phyloP scores from a whole-genome alignment of 1,140 invertebrate species.

The Alviniconcha marisindica region DNA sequence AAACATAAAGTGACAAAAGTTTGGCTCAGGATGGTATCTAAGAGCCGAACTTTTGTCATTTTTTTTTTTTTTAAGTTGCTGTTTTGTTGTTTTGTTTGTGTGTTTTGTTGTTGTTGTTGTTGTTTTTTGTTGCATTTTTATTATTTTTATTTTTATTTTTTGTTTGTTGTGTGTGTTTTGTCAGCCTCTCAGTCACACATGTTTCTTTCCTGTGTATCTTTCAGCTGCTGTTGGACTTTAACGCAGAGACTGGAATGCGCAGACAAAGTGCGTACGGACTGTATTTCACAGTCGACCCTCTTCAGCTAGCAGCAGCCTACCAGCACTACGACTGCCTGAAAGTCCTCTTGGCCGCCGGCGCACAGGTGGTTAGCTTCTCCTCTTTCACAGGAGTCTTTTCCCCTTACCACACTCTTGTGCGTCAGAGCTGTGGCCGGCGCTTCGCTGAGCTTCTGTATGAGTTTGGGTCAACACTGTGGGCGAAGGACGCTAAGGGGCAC shows the following conservation, averaged over 20 bases:
- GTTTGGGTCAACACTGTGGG: slow-evolving; percentile 40
- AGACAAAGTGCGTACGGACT: not conserved
- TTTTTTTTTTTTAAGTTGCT: too few species aligned
- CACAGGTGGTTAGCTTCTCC: not conserved
- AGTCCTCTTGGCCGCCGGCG: slow-evolving; percentile 30
- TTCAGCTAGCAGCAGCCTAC: slow-evolving; percentile 41
- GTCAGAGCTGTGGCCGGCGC: slow-evolving; percentile 24
- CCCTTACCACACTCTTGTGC: slow-evolving; percentile 40
- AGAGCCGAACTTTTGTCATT: too few species aligned
- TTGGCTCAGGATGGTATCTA: too few species aligned
- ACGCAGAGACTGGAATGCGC: not conserved
- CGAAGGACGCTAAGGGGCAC: slow-evolving; percentile 10
- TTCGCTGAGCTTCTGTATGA: slow-evolving; percentile 44
- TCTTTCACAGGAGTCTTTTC: not conserved
- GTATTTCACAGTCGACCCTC: slow-evolving; percentile 26
- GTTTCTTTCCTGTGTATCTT: not conserved
- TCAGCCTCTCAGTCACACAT: too few species aligned
- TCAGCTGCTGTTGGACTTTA: slow-evolving; percentile 34
- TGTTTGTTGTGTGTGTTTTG: too few species aligned
- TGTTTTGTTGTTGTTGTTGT: too few species aligned
- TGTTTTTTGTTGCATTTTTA: not conserved
- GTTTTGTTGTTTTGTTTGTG: too few species aligned
- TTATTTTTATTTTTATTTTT: not conserved
- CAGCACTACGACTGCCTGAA: slow-evolving; percentile 45
- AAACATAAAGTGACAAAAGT: too few species aligned